phyloP scores from a whole-genome alignment of 1,140 invertebrate species.

The Wasmannia auropunctata region DNA sequence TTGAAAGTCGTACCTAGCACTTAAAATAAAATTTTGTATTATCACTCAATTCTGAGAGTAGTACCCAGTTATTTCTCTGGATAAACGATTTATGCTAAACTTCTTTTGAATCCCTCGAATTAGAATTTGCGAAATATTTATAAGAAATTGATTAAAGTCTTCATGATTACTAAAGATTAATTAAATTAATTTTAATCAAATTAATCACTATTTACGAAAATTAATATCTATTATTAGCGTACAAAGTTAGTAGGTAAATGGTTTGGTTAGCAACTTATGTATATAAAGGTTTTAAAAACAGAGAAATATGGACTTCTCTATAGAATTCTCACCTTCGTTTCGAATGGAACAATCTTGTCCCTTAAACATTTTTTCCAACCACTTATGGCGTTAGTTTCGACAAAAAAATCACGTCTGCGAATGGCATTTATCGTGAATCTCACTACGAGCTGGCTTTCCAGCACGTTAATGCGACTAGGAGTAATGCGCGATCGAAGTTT shows the following conservation, averaged over 20 bases:
- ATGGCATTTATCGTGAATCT: not conserved
- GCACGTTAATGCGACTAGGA: conserved; percentile 17
- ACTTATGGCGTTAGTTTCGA: not conserved
- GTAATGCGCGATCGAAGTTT: conserved; percentile 56
- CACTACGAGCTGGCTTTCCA: conserved; percentile 1
- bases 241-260: no score
- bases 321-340: not conserved
- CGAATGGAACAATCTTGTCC: not conserved
- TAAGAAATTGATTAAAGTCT: not conserved
- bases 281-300: not conserved
- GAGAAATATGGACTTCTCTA: not conserved
- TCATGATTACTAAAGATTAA: not conserved
- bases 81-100: not conserved
- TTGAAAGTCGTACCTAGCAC: not conserved
- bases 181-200: not conserved
- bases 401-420: not conserved
- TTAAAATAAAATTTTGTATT: not conserved
- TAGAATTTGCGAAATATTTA: not conserved
- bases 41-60: not conserved
- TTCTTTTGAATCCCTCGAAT: not conserved
- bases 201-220: not conserved
- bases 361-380: not conserved
- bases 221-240: not conserved
- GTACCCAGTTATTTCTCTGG: not conserved
- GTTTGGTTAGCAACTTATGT: not conserved